These are phyloP conservation scores for Nemoura dubitans DNA, from an alignment of 2,888 invertebrate genomes.

Conservation along the genomic window DNA sequence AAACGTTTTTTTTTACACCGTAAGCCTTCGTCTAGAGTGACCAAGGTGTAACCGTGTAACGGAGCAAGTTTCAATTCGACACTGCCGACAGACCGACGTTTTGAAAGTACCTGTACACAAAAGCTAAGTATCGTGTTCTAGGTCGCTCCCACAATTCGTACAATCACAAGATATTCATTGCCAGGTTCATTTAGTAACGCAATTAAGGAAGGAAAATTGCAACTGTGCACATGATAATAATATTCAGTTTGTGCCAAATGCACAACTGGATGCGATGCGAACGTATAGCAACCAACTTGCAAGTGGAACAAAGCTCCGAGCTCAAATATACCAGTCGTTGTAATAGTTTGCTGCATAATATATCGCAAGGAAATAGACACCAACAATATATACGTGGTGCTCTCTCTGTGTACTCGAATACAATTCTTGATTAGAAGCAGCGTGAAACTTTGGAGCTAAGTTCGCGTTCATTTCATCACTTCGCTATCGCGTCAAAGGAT, in stretches of 20 bases:
- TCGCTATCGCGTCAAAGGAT: not conserved
- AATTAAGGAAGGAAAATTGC: constrained; percentile 24
- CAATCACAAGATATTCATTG: constrained; percentile 28
- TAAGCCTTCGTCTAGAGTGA: not conserved
- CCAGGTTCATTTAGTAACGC: constrained; percentile 28
- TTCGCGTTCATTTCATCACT: not conserved
- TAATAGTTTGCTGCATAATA: not conserved
- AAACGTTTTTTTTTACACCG: not conserved
- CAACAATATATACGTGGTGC: not conserved
- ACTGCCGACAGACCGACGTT: too few relatives aligned
- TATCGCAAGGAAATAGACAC: not conserved
- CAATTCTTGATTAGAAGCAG: not conserved
- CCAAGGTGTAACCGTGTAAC: too few relatives aligned
- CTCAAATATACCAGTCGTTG: not conserved
- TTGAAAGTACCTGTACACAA: not conserved
- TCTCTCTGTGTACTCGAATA: not conserved
- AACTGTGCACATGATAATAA: not conserved
- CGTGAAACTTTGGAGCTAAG: not conserved
- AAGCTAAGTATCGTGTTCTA: not conserved
- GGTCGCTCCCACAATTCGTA: not conserved
- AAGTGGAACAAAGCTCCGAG: not conserved
- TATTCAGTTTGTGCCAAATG: constrained; percentile 8
- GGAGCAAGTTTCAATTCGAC: too few relatives aligned
- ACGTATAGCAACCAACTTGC: not conserved
- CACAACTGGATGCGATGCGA: not conserved